Evolutionary conservation across 2,888 invertebrate genomes (phyloP).

Genomic region (Lymantria dispar): DNA sequence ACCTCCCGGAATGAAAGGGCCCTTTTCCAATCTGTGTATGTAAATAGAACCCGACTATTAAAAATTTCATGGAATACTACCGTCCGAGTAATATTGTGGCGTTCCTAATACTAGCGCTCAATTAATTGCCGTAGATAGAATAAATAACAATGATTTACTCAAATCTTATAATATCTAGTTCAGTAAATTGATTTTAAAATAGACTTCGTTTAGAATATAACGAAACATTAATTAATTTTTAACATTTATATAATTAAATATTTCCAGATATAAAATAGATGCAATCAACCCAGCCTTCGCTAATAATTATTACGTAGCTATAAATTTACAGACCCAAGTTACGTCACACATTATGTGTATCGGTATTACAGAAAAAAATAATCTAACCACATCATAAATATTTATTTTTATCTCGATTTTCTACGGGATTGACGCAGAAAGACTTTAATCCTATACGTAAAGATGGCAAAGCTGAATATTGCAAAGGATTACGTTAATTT

Average conservation of each 20-base stretch:
- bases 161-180: not conserved
- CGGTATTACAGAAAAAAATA: not conserved
- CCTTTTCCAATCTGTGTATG: conserved; percentile 63
- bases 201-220: too few relatives aligned
- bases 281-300: not conserved
- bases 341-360: not conserved
- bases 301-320: not conserved
- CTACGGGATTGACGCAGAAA: too few relatives aligned
- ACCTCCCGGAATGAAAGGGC: conserved; percentile 66
- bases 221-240: not conserved
- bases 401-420: too few relatives aligned
- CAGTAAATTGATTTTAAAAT: not conserved
- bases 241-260: not conserved
- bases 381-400: not conserved
- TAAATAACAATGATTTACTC: conserved; percentile 2
- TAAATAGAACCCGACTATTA: conserved; percentile 45
- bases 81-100: conserved; percentile 12
- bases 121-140: conserved; percentile 6
- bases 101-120: conserved; percentile 4
- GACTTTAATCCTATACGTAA: too few relatives aligned
- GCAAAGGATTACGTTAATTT: too few relatives aligned
- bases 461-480: too few relatives aligned
- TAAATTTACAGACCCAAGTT: not conserved
- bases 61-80: conserved; percentile 33
- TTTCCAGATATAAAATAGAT: not conserved